These are phyloP conservation scores for Tiliqua scincoides DNA, from an alignment of 2,113 vertebrate genomes.

Conservation along the genomic window DNA sequence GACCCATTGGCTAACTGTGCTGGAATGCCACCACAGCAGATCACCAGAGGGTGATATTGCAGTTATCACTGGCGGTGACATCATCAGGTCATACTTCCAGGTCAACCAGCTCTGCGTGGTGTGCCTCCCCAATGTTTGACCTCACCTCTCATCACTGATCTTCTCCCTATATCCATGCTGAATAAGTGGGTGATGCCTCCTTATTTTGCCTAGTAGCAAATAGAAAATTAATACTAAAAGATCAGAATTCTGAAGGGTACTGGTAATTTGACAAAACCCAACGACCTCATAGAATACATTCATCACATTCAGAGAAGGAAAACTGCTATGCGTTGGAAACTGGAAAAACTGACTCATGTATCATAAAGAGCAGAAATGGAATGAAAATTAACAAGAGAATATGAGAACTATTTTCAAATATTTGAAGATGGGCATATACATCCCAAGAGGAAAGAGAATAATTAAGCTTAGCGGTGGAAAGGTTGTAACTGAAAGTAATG, in stretches of 20 bases:
- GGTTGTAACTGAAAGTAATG: background rate
- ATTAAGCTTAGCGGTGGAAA: background rate
- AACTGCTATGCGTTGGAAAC: background rate
- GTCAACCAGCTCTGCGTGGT: too few relatives aligned
- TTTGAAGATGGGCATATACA: background rate
- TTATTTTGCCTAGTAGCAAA: background rate
- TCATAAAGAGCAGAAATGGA: slow-evolving; percentile 13
- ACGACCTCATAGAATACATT: background rate
- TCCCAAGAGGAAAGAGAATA: background rate
- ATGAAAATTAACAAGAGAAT: background rate
- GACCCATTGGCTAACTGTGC: background rate
- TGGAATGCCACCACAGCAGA: background rate
- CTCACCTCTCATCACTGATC: too few relatives aligned
- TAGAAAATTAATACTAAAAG: background rate
- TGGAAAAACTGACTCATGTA: background rate
- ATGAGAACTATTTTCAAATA: slow-evolving; percentile 17
- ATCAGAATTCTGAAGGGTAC: slow-evolving; percentile 2
- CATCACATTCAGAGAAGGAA: background rate
- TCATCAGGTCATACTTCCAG: too few relatives aligned
- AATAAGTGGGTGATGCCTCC: background rate
- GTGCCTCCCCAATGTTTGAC: too few relatives aligned
- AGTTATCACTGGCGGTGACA: too few relatives aligned
- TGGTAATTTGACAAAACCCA: background rate
- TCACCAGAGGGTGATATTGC: background rate
- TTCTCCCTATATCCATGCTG: background rate